Percentiles rank a stretch among this genome's conserved stretches.
Evolutionary conservation across 1,140 invertebrate species (phyloP).

Genomic region (Zaprionus davidi): DNA sequence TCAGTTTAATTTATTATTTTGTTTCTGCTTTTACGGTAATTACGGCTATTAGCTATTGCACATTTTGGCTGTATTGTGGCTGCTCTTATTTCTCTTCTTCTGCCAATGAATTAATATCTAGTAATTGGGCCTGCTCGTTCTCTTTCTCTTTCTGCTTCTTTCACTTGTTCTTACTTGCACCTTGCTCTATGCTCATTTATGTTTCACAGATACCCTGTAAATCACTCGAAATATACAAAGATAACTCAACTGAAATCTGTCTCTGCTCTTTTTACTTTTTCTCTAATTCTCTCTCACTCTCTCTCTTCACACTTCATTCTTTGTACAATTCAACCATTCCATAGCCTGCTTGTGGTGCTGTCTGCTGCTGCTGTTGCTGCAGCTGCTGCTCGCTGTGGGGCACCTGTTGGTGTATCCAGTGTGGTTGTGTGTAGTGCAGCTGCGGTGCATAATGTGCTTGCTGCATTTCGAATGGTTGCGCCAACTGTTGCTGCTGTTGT

Average conservation of each 20-base stretch:
- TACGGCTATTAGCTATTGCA: constrained; percentile 57
- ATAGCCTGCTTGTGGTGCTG: constrained; percentile 55
- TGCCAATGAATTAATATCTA: constrained; percentile 31
- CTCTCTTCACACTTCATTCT: constrained; percentile 27
- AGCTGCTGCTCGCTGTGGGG: constrained; percentile 64
- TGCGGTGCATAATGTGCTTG: constrained; percentile 61
- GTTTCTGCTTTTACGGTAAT: constrained; percentile 45
- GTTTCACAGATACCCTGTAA: constrained; percentile 3
- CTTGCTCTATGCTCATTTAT: background rate
- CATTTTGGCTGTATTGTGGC: constrained; percentile 45
- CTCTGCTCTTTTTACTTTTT: constrained; percentile 6
- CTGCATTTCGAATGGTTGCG: constrained; percentile 44
- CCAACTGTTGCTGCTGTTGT: constrained; percentile 11
- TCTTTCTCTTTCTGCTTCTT: background rate
- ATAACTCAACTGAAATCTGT: background rate
- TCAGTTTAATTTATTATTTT: constrained; percentile 50
- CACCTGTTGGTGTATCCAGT: constrained; percentile 71
- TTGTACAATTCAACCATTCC: constrained; percentile 67
- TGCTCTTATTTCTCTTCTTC: constrained; percentile 30
- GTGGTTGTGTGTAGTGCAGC: constrained; percentile 64
- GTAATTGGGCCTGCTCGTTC: constrained; percentile 15
- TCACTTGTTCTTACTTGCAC: background rate
- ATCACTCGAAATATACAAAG: background rate
- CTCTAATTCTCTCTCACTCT: background rate
- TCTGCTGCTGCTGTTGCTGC: constrained; percentile 45